Percentiles rank a stretch among this genome's conserved stretches.
Evolutionary conservation across 2,888 invertebrate species (phyloP).

Genomic region (Luperina nickerlii): DNA sequence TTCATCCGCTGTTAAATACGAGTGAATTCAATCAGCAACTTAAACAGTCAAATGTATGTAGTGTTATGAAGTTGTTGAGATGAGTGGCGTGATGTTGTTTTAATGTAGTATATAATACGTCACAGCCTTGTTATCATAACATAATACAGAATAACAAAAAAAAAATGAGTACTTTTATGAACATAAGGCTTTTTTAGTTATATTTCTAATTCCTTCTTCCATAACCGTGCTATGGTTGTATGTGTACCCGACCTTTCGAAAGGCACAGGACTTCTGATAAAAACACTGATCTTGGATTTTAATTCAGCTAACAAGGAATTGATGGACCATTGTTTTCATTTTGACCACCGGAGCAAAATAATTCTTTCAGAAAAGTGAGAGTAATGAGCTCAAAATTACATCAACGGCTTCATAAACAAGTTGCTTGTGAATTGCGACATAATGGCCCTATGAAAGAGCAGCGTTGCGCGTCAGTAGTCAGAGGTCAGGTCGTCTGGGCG

Average conservation of each 20-base stretch:
- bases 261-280: neutral
- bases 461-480: constrained; percentile 41
- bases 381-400: constrained; percentile 35
- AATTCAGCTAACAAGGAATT: neutral
- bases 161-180: neutral
- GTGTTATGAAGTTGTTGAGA: constrained; percentile 2
- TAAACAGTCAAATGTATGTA: constrained; percentile 28
- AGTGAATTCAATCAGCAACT: constrained; percentile 7
- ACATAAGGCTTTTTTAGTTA: too few species aligned
- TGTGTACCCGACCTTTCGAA: neutral
- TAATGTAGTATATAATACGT: neutral
- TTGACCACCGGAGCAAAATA: neutral
- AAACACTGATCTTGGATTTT: neutral
- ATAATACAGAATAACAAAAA: neutral
- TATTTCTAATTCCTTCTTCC: neutral
- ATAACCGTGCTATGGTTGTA: neutral
- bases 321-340: neutral
- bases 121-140: neutral
- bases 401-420: constrained; percentile 13
- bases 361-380: constrained; percentile 41
- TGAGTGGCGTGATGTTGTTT: neutral
- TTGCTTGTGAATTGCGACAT: constrained; percentile 33
- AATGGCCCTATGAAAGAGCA: constrained; percentile 23
- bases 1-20: constrained; percentile 21
- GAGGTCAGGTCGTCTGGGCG: constrained; percentile 49